Evolutionary conservation across 2,888 invertebrate genomes (phyloP).

Genomic region (Drosophila anomalata): DNA sequence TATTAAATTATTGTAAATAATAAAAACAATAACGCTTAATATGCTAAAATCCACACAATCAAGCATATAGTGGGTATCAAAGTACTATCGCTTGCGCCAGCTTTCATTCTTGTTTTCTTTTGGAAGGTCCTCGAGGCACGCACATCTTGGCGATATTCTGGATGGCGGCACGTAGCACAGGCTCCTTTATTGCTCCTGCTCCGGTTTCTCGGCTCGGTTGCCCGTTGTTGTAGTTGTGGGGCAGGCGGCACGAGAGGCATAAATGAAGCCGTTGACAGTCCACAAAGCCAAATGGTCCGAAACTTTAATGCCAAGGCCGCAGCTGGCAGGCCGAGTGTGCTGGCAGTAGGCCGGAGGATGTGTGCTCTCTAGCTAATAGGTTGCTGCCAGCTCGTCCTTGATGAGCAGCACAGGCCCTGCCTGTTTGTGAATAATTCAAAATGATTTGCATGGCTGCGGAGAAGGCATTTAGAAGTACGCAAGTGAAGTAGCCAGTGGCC

Average conservation of each 20-base stretch:
- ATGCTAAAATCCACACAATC: slow-evolving; percentile 3
- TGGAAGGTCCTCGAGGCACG: slow-evolving; percentile 51
- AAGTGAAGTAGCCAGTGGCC: slow-evolving; percentile 59
- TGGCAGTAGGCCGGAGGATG: slow-evolving; percentile 38
- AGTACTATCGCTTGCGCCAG: neutral
- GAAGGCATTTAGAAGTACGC: slow-evolving; percentile 56
- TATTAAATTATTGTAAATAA: neutral
- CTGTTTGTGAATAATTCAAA: slow-evolving; percentile 63
- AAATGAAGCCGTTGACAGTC: slow-evolving; percentile 42
- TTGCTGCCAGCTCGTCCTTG: slow-evolving; percentile 12
- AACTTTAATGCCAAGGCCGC: slow-evolving; percentile 44
- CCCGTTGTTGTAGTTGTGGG: slow-evolving; percentile 5
- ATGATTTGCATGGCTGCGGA: slow-evolving; percentile 56
- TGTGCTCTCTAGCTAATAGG: slow-evolving; percentile 14
- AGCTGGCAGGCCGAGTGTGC: slow-evolving; percentile 31
- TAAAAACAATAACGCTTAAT: neutral
- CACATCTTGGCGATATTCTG: slow-evolving; percentile 42
- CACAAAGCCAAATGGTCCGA: slow-evolving; percentile 25
- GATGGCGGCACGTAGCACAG: slow-evolving; percentile 64
- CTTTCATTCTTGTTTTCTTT: slow-evolving; percentile 1
- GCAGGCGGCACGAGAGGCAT: slow-evolving; percentile 39
- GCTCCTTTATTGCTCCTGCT: slow-evolving; percentile 41
- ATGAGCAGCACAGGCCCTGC: neutral
- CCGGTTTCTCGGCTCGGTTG: slow-evolving; percentile 14
- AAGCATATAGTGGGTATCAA: neutral